Evolutionary conservation across 2,113 vertebrate species (phyloP), one percentile per base, ranked within the genome.

Genomic region (Chunga burmeisteri): DNA sequence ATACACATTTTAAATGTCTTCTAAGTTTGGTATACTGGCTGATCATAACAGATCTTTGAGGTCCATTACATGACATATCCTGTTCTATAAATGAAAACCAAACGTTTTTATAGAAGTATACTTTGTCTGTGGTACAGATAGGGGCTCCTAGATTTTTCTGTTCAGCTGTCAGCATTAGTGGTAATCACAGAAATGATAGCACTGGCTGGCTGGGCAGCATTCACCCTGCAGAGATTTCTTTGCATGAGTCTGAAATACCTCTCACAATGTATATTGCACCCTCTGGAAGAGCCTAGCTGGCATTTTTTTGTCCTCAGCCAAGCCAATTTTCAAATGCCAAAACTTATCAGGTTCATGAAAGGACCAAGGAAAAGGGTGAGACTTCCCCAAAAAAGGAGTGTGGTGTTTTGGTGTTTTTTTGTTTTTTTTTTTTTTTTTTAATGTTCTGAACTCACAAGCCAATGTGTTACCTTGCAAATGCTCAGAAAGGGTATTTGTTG

Each of bases 331-430:
- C 63, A 87, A 65, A 84, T 66, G 18, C 30, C 68, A 77, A 32
- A 88, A 88, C 23, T 62, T 47, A 71, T 6, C 42, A 78, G 14
- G n/a, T 70, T 5, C 7, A 19, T 49, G 25, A 59, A 78, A 87
- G 7, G 30, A 56, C 36, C 34, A 66, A 21, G 16, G 16, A 53
- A 78, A 95, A 73, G 29, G 16, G 73, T 52, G n/a, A 87, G 11
- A 38, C 18, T 61, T 30, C 3, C 12, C 13, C 2, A 0, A 3
- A 30, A 47, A 67, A n/a, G 8, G 15, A 72, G 13, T 16, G 7
- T 1, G 68, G 13, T 16, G 7, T 1, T 47, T 6, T 27, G n/a
- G 25, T 46, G 18, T 40, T 11, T 26, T 36, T 11, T 23, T 27
- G n/a, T 38, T 46, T 22, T 40, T 11, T 26, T 36, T 11, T 23